These are phyloP conservation scores for Yponomeuta plumbellus DNA, from an alignment of 2,888 invertebrate species.

Conservation along the genomic window DNA sequence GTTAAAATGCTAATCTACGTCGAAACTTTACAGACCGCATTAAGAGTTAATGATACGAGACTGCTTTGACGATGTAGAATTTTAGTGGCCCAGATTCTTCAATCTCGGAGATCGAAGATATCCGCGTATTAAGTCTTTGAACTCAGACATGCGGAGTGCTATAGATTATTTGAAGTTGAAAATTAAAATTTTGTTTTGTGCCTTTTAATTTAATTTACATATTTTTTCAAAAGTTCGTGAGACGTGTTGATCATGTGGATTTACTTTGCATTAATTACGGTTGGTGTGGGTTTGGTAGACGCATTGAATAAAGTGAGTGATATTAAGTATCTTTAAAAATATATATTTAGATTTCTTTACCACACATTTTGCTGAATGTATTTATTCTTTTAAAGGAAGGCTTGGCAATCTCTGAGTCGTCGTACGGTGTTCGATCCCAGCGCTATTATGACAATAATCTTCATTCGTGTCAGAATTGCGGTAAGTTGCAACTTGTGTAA, in stretches of 20 bases:
- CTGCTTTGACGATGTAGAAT: conserved; percentile 32
- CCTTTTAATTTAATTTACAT: conserved; percentile 22
- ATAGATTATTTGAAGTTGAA: conserved; percentile 22
- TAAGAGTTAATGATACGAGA: conserved; percentile 22
- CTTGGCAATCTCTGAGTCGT: conserved; percentile 30
- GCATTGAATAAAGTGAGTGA: conserved; percentile 45
- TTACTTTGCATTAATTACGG: conserved; percentile 37
- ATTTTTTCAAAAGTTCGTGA: conserved; percentile 20
- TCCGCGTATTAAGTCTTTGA: conserved; percentile 64
- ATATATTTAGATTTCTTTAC: too few species aligned
- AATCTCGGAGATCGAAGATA: conserved; percentile 53
- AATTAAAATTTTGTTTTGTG: background rate
- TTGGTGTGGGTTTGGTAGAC: conserved; percentile 38
- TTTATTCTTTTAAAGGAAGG: conserved; percentile 29
- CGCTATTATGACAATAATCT: conserved; percentile 26
- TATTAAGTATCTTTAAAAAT: conserved; percentile 6
- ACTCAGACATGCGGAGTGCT: conserved; percentile 40
- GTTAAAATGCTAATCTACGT: conserved; percentile 50
- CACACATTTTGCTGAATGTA: too few species aligned
- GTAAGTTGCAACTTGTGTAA: conserved; percentile 36
- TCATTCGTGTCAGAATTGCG: conserved; percentile 51
- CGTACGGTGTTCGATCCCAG: conserved; percentile 23
- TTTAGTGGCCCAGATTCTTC: conserved; percentile 51
- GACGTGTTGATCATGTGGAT: conserved; percentile 40
- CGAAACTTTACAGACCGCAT: conserved; percentile 22